Conservation (phyloP, 2,888 invertebrate species). For the Chaitophorus viminalis region DNA sequence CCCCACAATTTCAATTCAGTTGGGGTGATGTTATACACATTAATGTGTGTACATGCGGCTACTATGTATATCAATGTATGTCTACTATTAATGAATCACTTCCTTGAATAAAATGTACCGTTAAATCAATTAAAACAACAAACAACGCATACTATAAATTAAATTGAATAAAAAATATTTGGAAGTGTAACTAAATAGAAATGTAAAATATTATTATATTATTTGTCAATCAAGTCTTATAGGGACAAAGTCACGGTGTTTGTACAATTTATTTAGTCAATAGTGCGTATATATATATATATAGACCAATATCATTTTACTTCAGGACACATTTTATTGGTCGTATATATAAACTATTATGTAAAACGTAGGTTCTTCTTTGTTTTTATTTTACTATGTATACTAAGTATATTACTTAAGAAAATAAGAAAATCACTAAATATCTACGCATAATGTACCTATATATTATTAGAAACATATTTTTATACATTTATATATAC, state of each 20-base stretch:
- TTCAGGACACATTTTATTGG: no score
- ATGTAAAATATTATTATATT: not conserved
- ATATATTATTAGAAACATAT: not conserved
- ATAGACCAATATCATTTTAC: not conserved
- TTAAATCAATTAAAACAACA: not conserved
- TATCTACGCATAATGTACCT: not conserved
- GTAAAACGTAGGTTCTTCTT: constrained; percentile 4
- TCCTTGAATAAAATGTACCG: not conserved
- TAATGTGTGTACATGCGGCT: not conserved
- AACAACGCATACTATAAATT: not conserved
- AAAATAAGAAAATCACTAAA: constrained; percentile 2
- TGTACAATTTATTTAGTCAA: not conserved
- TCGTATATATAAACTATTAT: not conserved
- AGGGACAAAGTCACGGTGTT: not conserved
- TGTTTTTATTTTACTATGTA: not conserved
- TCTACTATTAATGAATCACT: not conserved
- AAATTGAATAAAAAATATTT: not conserved
- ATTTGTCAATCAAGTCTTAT: not conserved
- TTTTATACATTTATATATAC: constrained; percentile 24
- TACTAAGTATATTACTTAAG: not conserved
- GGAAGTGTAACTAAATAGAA: not conserved
- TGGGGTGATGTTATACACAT: no score
- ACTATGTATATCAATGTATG: not conserved
- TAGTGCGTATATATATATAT: no score
- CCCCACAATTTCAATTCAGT: not conserved